Base-by-base conservation (phyloP, 1,140 invertebrate species). In the Brachionus sp. region DNA sequence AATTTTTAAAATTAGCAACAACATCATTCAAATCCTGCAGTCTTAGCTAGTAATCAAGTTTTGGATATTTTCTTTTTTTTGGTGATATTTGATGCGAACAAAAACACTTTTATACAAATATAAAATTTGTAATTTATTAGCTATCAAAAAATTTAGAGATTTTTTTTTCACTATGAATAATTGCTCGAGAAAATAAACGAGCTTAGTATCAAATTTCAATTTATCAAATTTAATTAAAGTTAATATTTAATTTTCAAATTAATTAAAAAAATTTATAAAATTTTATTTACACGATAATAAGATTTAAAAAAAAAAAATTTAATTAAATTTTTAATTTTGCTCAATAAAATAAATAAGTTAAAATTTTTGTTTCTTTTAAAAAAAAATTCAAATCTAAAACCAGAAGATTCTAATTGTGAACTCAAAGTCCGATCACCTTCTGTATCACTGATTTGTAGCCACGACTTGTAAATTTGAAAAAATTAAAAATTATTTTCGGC, bases 371-470 rank as follows among this genome's bases (percentile, higher is more conserved):
- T 13, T 13, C 1, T 42, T 10, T 42, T 42, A 42, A 42, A 42
- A 39, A n/a, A n/a, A n/a, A n/a, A n/a, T n/a, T n/a, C 37, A 39
- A 39, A 39, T 39, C 9, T 5, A 9, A 5, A 39, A 39, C 37
- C 9, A 19, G 19, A 57, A 66, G 29, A 12, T 12, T n/a, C n/a
- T 9, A 66, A 66, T 2, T 29, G 29, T 29, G 33, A 66, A 66
- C 13, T 75, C 16, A 75, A 25, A 75, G 25, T 25, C 33, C 44
- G 19, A 35, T 75, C 25, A 75, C 23, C n/a, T 75, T 75, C 25
- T 75, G 39, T 23, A 75, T 19, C 25, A 75, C 44, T 46, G 70
- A 46, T 75, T 44, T 75, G 19, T 75, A 75, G 19, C 70, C 70
- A 75, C 70, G 44, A n/a, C 68, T 73, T 42, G 16, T 3, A 3